Evolutionary conservation across 2,797 vertebrate genomes (phyloP), one percentile per base, ranked within the genome.

Genomic region (Neoniphon sammara): DNA sequence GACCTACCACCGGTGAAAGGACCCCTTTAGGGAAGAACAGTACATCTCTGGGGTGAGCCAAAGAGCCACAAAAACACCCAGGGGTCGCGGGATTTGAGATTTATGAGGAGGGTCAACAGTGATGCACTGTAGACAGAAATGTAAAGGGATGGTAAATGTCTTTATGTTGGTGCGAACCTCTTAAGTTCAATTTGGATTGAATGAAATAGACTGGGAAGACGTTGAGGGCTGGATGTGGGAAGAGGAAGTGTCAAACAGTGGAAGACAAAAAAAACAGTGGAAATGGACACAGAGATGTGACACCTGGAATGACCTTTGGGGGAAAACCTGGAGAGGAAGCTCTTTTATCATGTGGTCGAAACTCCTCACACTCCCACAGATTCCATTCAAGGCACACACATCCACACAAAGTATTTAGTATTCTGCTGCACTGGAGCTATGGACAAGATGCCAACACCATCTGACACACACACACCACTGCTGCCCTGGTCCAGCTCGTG

Each of bases 1-100:
- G 80, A 81, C 55, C 77, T 36, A 62, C 63, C 57, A 55, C 66
- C 39, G 72, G 73, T 87, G 83, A 91, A 90, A 87, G 76, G 67
- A 71, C 61, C 54, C 44, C 69, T 87, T 87, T 73, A 77, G 64
- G 65, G 68, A 60, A 84, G 69, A 83, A 74, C 66, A 83, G 64
- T 70, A 80, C 75, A 86, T 57, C 64, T 83, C 76, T 59, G 25
- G 69, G 61, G 75, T 78, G 64, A 85, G 57, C 50, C 78, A 68
- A 68, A 80, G 64, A 73, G 71, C 75, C 66, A 75, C 69, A 36
- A 84, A 54, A 76, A 56, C 75, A 75, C 55, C 50, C 44, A 71
- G 2, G 23, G 50, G 42, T 72, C 77, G 76, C 70, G 70, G 77
- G 70, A 76, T 78, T 55, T 47, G 27, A 78, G 60, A 81, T 81